These are phyloP conservation scores for Astreopora myriophthalma DNA, from an alignment of 64 coral and sea anemone genomes.

Conservation along the genomic window DNA sequence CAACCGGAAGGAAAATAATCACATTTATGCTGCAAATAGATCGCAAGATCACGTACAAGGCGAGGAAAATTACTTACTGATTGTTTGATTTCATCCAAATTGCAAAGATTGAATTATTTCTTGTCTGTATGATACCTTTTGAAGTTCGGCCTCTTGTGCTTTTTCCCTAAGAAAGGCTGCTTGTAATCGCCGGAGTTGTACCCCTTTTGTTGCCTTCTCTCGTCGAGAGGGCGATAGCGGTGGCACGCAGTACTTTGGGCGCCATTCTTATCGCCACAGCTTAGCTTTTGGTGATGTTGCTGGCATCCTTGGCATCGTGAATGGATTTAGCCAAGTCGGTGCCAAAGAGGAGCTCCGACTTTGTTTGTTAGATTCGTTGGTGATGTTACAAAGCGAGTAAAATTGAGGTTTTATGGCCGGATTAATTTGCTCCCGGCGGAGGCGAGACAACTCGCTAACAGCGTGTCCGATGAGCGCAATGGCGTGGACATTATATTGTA, in stretches of 20 bases:
- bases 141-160: neutral
- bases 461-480: slow-evolving; percentile 31
- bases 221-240: too few species aligned
- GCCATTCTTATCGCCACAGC: neutral
- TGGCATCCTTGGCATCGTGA: slow-evolving; percentile 9
- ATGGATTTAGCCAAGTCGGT: neutral
- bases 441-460: neutral
- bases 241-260: neutral
- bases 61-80: neutral
- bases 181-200: neutral
- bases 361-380: neutral
- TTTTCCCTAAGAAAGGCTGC: neutral
- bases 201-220: neutral
- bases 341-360: neutral
- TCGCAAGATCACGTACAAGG: neutral
- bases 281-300: neutral
- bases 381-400: neutral
- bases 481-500: neutral
- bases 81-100: neutral
- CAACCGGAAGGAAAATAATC: neutral
- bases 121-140: neutral
- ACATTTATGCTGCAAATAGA: neutral
- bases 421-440: slow-evolving; percentile 1
- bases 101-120: too few species aligned
- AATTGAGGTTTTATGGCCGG: slow-evolving; percentile 14